Evolutionary conservation across 1,140 invertebrate genomes (phyloP), one percentile per base, ranked within the genome.

Genomic region (Cardiocondyla obscurior): DNA sequence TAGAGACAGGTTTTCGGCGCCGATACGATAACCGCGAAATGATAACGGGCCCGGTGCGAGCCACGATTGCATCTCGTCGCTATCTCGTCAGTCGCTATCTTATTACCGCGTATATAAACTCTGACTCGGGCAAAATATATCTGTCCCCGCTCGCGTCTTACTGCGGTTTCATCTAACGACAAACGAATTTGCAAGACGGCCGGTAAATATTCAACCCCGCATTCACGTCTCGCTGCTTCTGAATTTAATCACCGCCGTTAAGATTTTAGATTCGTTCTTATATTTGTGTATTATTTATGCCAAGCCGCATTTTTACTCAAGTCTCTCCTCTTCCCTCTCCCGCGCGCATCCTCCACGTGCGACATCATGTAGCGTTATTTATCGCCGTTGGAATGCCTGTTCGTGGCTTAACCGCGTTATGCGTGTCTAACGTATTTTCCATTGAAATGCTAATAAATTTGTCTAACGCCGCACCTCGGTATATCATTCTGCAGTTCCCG

Each of bases 381-480:
- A 86, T 86, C 33, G 67, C 33, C 33, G 44, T 53, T 25, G 67
- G 10, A 4, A 28, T 58, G n/a, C 57, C 36, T 39, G 30, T 6
- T n/a, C 58, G 14, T 30, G 53, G 58, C 49, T 69, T 28, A 67
- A 39, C n/a, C 22, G 58, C 44, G 30, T 60, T 25, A 51, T 51
- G 42, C 42, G 28, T 55, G 55, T 74, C 36, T 57, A 65, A 33
- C 49, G 42, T 44, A 76, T 83, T 69, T 86, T 83, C 33, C 70
- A 87, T 72, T 83, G 65, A 87, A 67, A 87, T 84, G 81, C 72
- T 87, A 81, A 87, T 87, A 87, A 87, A 86, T 87, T 87, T 49
- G 6, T 28, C 30, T 7, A 22, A 36, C 60, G 64, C 81, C 81
- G 79, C 65, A 60, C 72, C 85, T 83, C 85, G 84, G 25, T 70